These are phyloP conservation scores for Proterorhinus semilunaris DNA, from an alignment of 2,113 vertebrate species.

Conservation along the genomic window DNA sequence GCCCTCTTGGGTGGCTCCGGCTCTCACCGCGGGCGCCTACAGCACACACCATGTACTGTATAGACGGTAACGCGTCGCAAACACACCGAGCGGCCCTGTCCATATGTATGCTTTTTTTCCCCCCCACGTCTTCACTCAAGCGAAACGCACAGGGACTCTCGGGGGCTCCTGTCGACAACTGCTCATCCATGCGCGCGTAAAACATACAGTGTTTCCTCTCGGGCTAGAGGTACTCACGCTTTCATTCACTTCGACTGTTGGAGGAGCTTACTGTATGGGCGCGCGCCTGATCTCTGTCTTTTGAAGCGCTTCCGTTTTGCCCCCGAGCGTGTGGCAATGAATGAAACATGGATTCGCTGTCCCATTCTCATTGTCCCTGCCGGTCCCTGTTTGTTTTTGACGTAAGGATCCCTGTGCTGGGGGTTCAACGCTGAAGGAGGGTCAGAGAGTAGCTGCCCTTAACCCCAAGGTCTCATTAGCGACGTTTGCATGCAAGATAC, in stretches of 20 bases:
- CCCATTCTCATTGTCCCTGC: slow-evolving; percentile 13
- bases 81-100: slow-evolving; percentile 4
- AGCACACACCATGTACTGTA: slow-evolving; percentile 1
- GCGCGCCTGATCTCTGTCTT: slow-evolving; percentile 39
- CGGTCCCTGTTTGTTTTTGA: background rate
- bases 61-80: slow-evolving; percentile 14
- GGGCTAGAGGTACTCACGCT: slow-evolving; percentile 8
- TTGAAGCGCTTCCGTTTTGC: background rate
- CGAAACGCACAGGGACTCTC: slow-evolving; percentile 27
- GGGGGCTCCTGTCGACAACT: slow-evolving; percentile 22
- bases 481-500: background rate
- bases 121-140: slow-evolving; percentile 26
- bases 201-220: slow-evolving; percentile 27
- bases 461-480: background rate
- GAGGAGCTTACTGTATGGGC: slow-evolving; percentile 10
- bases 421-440: background rate
- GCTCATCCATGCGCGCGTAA: slow-evolving; percentile 37
- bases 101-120: slow-evolving; percentile 2
- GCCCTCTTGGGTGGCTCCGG: background rate
- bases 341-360: slow-evolving; percentile 42
- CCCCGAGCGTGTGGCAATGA: slow-evolving; percentile 19
- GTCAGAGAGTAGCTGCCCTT: slow-evolving; percentile 12
- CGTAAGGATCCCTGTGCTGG: background rate
- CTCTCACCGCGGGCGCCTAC: slow-evolving; percentile 12
- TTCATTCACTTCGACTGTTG: slow-evolving; percentile 11